Percentiles rank a stretch among this genome's conserved stretches.
Conservation (phyloP, 1,140 invertebrate species). For the Colletes gigas region DNA sequence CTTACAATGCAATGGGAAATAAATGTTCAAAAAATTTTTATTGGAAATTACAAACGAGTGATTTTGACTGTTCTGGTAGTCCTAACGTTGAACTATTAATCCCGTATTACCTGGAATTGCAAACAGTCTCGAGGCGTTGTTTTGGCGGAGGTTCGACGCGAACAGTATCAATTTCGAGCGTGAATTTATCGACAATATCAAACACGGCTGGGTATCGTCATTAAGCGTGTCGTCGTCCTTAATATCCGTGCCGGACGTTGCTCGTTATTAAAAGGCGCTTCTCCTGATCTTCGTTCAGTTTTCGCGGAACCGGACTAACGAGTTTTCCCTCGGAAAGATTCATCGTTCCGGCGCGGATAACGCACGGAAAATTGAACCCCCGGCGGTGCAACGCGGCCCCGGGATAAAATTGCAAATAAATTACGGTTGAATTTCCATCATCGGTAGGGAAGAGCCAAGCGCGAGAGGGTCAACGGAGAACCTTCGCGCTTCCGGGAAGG, state of each 20-base stretch:
- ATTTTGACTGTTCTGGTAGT: too few relatives aligned
- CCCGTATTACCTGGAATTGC: too few relatives aligned
- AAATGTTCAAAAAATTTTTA: too few relatives aligned
- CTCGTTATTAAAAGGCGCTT: constrained; percentile 31
- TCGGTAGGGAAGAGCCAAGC: constrained; percentile 18
- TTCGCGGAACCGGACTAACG: constrained; percentile 17
- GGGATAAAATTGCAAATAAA: constrained; percentile 68
- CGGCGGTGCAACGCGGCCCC: constrained; percentile 11
- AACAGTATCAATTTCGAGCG: too few relatives aligned
- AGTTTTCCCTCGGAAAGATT: constrained; percentile 55
- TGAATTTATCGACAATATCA: too few relatives aligned
- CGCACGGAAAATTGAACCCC: constrained; percentile 60
- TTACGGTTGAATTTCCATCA: constrained; percentile 66
- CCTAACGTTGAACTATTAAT: too few relatives aligned
- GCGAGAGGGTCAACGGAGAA: not conserved
- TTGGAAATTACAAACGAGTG: too few relatives aligned
- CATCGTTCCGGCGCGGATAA: constrained; percentile 48
- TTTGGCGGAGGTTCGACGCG: too few relatives aligned
- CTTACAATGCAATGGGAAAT: too few relatives aligned
- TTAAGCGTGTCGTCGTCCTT: not conserved
- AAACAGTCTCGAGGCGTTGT: too few relatives aligned
- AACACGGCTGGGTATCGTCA: too few relatives aligned
- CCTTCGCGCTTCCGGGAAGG: not conserved
- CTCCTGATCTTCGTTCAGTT: not conserved
- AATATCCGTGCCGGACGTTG: constrained; percentile 1